phyloP scores from a whole-genome alignment of 2,888 invertebrate genomes.

The Amphimallon solstitiale region DNA sequence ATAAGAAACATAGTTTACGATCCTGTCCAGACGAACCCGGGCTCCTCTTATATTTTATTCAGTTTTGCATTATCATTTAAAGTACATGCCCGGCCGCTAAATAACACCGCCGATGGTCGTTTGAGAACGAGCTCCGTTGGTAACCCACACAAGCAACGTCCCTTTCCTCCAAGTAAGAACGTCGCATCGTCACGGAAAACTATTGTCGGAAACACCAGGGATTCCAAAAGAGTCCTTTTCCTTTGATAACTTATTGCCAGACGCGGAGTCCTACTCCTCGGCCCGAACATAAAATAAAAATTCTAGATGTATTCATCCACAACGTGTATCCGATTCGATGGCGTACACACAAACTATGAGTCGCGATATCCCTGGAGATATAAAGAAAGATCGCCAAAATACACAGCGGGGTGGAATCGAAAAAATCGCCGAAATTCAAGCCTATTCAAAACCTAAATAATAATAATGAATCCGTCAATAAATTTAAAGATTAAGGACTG shows the following conservation, averaged over 20 bases:
- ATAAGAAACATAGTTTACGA: constrained; percentile 48
- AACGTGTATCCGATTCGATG: background rate
- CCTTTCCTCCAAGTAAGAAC: constrained; percentile 25
- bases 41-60: constrained; percentile 48
- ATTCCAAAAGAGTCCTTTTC: constrained; percentile 29
- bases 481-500: no score
- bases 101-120: constrained; percentile 38
- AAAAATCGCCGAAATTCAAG: no score
- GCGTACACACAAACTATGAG: no score
- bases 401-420: no score
- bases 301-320: constrained; percentile 2
- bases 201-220: constrained; percentile 32
- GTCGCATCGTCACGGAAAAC: constrained; percentile 28
- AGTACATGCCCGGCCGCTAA: constrained; percentile 39
- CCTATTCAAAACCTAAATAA: no score
- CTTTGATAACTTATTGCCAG: constrained; percentile 21
- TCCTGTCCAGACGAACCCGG: constrained; percentile 44
- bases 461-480: no score
- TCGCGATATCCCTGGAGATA: no score
- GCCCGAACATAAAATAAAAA: background rate
- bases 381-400: no score
- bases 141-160: constrained; percentile 24
- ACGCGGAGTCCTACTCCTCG: constrained; percentile 5
- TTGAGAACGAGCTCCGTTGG: constrained; percentile 26
- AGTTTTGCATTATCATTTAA: constrained; percentile 46